Evolutionary conservation across 2,888 invertebrate species (phyloP).

Genomic region (Microctonus hyperodae): DNA sequence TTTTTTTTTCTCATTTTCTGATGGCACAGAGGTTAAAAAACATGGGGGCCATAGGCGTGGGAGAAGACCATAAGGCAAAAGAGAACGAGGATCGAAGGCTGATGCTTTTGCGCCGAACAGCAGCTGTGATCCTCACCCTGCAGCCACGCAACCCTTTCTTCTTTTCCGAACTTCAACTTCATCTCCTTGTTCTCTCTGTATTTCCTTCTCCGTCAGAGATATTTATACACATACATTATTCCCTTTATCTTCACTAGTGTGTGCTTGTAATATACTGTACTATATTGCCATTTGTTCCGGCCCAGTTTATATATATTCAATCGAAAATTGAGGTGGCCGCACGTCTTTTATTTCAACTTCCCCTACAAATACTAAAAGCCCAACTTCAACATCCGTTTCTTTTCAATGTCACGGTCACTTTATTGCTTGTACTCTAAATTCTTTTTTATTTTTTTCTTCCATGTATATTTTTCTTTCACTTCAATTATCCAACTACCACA

Average conservation of each 20-base stretch:
- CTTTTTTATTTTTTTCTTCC: too few species aligned
- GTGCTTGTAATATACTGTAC: too few species aligned
- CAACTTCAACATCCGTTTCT: slow-evolving; percentile 1
- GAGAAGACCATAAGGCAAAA: slow-evolving; percentile 30
- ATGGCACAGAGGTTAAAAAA: slow-evolving; percentile 13
- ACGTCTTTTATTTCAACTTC: background rate
- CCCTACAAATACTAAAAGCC: background rate
- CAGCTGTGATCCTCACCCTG: slow-evolving; percentile 42
- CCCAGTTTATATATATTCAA: background rate
- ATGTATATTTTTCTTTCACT: too few species aligned
- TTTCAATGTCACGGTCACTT: background rate
- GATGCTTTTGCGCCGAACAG: slow-evolving; percentile 38
- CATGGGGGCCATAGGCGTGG: slow-evolving; percentile 24
- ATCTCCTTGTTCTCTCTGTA: slow-evolving; percentile 19
- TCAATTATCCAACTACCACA: background rate
- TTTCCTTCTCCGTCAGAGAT: background rate
- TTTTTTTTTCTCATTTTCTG: background rate
- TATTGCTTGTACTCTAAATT: too few species aligned
- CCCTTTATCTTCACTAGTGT: background rate
- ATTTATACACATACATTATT: background rate
- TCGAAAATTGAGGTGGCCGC: background rate
- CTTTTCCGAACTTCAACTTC: slow-evolving; percentile 27
- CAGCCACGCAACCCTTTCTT: slow-evolving; percentile 38
- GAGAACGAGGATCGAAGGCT: slow-evolving; percentile 18
- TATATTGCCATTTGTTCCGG: background rate